Evolutionary conservation across 2,113 vertebrate species (phyloP).

Genomic region (Pyxicephalus adspersus): DNA sequence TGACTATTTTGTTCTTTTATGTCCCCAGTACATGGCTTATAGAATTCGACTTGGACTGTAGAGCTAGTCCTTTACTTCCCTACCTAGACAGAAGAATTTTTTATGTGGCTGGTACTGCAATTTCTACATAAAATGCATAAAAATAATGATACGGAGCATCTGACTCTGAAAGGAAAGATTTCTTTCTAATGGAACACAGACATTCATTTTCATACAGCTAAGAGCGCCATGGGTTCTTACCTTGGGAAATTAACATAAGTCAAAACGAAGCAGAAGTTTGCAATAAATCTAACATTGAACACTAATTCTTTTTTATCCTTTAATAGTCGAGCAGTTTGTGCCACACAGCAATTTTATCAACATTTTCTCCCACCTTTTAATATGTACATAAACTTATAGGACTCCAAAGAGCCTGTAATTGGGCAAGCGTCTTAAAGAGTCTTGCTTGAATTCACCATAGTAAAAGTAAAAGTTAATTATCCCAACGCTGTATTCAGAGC

Average conservation of each 20-base stretch:
- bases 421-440: conserved; percentile 69
- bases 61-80: too few relatives aligned
- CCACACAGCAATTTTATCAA: conserved; percentile 70
- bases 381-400: conserved; percentile 67
- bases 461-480: conserved; percentile 79
- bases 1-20: too few relatives aligned
- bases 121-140: conserved; percentile 68
- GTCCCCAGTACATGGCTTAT: too few relatives aligned
- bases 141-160: conserved; percentile 67
- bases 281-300: conserved; percentile 61
- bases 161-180: conserved; percentile 65
- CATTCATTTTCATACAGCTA: conserved; percentile 65
- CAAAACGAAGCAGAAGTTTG: conserved; percentile 67
- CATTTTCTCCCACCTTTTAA: conserved; percentile 64
- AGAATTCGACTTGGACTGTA: too few relatives aligned
- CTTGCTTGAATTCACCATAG: conserved; percentile 72
- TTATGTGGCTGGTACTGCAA: conserved; percentile 24
- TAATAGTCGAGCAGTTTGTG: conserved; percentile 68
- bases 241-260: conserved; percentile 71
- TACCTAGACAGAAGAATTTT: background rate
- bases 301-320: conserved; percentile 72
- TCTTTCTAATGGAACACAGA: conserved; percentile 70
- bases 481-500: conserved; percentile 65
- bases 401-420: conserved; percentile 72
- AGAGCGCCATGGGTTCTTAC: conserved; percentile 62